Conservation (phyloP, 1,140 invertebrate species). For the Schlechtendalia chinensis region DNA sequence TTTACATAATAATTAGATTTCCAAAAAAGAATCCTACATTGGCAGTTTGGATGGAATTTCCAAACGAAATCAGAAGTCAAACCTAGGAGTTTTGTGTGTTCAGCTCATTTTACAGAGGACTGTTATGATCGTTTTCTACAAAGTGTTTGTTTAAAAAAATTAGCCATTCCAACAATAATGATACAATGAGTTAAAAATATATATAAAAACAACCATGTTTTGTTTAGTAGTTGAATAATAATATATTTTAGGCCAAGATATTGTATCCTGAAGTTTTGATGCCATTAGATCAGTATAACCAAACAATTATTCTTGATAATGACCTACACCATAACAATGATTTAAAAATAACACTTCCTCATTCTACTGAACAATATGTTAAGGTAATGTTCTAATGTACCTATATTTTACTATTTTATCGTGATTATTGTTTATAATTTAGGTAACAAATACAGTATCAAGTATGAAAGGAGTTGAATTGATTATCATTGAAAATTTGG, state of each 20-base stretch:
- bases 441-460: not conserved
- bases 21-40: conserved; percentile 5
- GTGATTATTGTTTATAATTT: not conserved
- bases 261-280: conserved; percentile 19
- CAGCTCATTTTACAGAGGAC: conserved; percentile 21
- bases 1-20: not conserved
- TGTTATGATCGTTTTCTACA: not conserved
- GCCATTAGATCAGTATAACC: conserved; percentile 16
- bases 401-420: not conserved
- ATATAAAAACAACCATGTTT: not conserved
- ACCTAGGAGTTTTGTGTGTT: conserved; percentile 17
- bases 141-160: not conserved
- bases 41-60: conserved; percentile 17
- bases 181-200: conserved; percentile 13
- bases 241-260: conserved; percentile 26
- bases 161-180: not conserved
- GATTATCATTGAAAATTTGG: not conserved
- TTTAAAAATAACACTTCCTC: too few species aligned
- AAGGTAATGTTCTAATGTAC: conserved; percentile 1
- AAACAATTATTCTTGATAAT: not conserved
- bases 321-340: too few species aligned
- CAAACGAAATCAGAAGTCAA: conserved; percentile 20
- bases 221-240: not conserved
- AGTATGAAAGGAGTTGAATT: not conserved
- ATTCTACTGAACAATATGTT: not conserved